These are phyloP conservation scores for Andinoacara biseriatus DNA, from an alignment of 2,113 vertebrate species.

Conservation along the genomic window DNA sequence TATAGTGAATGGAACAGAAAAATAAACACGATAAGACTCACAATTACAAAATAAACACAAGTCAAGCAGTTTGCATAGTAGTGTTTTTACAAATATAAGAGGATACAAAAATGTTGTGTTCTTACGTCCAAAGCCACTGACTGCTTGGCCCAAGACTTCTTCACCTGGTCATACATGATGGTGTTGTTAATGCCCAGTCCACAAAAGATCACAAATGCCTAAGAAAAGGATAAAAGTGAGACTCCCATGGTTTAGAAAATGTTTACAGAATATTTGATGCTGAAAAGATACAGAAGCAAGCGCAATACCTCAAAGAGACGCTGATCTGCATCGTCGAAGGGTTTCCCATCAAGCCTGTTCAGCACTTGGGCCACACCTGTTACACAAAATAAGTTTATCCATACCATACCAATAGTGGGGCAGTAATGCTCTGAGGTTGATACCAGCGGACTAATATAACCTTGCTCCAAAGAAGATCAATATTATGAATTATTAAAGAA, in stretches of 20 bases:
- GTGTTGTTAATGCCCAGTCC: slow-evolving; percentile 99
- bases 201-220: slow-evolving; percentile 99
- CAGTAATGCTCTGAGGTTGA: not conserved
- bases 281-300: not conserved
- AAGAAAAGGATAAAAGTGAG: slow-evolving; percentile 43
- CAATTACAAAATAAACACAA: not conserved
- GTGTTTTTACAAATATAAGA: not conserved
- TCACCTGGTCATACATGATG: slow-evolving; percentile 99
- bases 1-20: slow-evolving; percentile 22
- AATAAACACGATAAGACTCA: slow-evolving; percentile 11
- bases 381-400: slow-evolving; percentile 38
- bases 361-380: slow-evolving; percentile 97
- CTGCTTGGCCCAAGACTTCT: slow-evolving; percentile 99
- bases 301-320: slow-evolving; percentile 93
- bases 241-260: not conserved
- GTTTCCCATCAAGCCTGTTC: slow-evolving; percentile 95
- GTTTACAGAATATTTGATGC: not conserved
- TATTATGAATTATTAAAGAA: slow-evolving; percentile 36
- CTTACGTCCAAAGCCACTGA: slow-evolving; percentile 98
- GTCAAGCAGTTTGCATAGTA: not conserved
- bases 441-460: not conserved
- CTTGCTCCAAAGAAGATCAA: slow-evolving; percentile 45
- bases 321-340: slow-evolving; percentile 96
- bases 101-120: slow-evolving; percentile 4
- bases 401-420: not conserved